Conservation (phyloP, 2,888 invertebrate species). For the Itoplectis maculator region DNA sequence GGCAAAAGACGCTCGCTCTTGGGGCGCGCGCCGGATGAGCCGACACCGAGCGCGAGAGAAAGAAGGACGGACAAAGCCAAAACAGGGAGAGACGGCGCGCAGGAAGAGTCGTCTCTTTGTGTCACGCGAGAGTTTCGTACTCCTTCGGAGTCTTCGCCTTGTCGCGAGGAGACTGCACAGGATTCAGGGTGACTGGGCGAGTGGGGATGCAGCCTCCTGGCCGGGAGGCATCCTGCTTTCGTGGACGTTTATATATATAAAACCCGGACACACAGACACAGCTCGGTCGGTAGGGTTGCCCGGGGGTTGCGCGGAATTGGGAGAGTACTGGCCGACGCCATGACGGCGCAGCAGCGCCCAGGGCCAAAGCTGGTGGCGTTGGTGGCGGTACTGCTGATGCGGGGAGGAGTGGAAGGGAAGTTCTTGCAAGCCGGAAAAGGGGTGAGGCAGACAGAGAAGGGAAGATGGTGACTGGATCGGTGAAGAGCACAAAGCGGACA, state of each 20-base stretch:
- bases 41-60: conserved; percentile 4
- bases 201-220: conserved; percentile 28
- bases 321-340: conserved; percentile 43
- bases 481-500: conserved; percentile 42
- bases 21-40: not conserved
- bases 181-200: conserved; percentile 37
- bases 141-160: not conserved
- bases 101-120: conserved; percentile 25
- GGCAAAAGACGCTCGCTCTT: not conserved
- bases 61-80: conserved; percentile 3
- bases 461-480: conserved; percentile 36
- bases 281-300: conserved; percentile 17
- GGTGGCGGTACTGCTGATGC: not conserved
- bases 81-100: not conserved
- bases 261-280: not conserved
- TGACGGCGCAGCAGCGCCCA: conserved; percentile 32
- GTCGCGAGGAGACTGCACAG: conserved; percentile 28
- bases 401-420: conserved; percentile 30
- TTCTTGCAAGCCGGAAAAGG: conserved; percentile 53
- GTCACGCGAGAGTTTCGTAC: conserved; percentile 20
- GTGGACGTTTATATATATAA: not conserved
- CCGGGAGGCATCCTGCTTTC: conserved; percentile 34
- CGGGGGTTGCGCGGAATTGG: conserved; percentile 33
- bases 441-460: conserved; percentile 49
- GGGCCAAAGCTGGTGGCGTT: conserved; percentile 22